phyloP scores from a whole-genome alignment of 1,140 invertebrate species.

The Drosophila murphyi region DNA sequence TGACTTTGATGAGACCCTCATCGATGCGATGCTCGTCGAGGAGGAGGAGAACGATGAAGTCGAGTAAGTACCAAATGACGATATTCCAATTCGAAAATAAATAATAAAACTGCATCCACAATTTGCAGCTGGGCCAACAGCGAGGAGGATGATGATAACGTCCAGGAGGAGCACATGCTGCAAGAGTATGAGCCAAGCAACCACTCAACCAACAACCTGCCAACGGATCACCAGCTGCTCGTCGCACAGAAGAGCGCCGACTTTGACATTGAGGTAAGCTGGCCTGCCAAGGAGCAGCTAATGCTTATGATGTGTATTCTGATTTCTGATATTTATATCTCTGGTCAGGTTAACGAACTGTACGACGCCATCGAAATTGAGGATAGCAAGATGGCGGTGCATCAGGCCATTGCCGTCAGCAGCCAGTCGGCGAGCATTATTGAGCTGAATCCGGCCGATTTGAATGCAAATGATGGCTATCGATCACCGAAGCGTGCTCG shows the following conservation, averaged over 20 bases:
- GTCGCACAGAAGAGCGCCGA: conserved; percentile 57
- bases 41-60: conserved; percentile 69
- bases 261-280: conserved; percentile 80
- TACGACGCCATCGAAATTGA: conserved; percentile 86
- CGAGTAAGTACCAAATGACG: conserved; percentile 60
- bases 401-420: conserved; percentile 76
- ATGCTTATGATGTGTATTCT: background rate
- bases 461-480: conserved; percentile 75
- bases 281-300: background rate
- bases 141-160: conserved; percentile 59
- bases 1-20: conserved; percentile 85
- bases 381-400: conserved; percentile 85
- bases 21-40: conserved; percentile 79
- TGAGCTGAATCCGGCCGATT: conserved; percentile 75
- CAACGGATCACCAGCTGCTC: conserved; percentile 50
- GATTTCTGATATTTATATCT: background rate
- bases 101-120: background rate
- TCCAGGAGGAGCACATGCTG: conserved; percentile 46
- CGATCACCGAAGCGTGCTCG: conserved; percentile 70
- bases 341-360: conserved; percentile 77
- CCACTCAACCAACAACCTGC: conserved; percentile 51
- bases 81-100: background rate
- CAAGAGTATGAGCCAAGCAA: conserved; percentile 50
- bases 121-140: conserved; percentile 30
- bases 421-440: conserved; percentile 59